These are phyloP conservation scores for Gambelia wislizenii DNA, from an alignment of 2,797 vertebrate genomes.

Conservation along the genomic window DNA sequence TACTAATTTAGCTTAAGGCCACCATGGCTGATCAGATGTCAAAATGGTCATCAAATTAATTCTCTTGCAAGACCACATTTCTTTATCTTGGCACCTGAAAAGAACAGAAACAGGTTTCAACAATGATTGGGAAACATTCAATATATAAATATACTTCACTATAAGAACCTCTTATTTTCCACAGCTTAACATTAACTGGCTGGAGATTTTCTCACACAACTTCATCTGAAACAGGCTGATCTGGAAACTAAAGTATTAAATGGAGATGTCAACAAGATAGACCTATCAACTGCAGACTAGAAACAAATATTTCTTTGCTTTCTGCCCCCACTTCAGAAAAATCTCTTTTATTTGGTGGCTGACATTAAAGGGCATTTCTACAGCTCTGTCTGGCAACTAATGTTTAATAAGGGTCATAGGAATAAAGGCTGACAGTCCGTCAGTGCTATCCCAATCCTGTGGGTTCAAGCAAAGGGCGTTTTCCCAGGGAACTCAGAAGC, in stretches of 20 bases:
- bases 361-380: background rate
- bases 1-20: constrained; percentile 33
- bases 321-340: background rate
- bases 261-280: background rate
- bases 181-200: constrained; percentile 53
- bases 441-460: background rate
- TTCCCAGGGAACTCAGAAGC: background rate
- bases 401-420: background rate
- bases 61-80: constrained; percentile 48
- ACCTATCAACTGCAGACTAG: too few relatives aligned
- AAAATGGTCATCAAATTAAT: constrained; percentile 45
- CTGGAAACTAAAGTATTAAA: background rate
- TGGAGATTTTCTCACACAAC: constrained; percentile 57
- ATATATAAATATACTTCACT: constrained; percentile 45
- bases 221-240: constrained; percentile 47
- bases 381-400: background rate
- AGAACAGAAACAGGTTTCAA: constrained; percentile 34
- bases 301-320: background rate
- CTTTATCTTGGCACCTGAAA: constrained; percentile 47
- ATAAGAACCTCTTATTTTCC: constrained; percentile 46
- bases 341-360: background rate
- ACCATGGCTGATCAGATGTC: constrained; percentile 40
- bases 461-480: background rate
- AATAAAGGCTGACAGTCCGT: background rate
- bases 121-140: constrained; percentile 42